Base-by-base conservation (phyloP, 2,888 invertebrate species). In the Auanema sp. region DNA sequence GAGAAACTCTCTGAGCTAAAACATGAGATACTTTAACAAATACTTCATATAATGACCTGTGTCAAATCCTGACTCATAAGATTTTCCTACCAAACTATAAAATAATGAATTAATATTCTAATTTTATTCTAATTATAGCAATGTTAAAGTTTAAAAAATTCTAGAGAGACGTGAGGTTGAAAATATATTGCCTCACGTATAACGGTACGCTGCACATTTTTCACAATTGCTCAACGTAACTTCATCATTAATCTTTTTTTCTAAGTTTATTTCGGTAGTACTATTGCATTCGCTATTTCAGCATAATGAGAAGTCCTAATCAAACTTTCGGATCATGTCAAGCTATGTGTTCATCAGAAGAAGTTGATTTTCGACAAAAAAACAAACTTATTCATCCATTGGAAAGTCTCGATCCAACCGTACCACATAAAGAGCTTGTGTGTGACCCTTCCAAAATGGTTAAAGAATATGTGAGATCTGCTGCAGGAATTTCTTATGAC, bases 1-100 rank as follows among this genome's bases (percentile, higher is more conserved):
- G 50, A 82, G 67, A 49, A 81, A 81, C 60, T 81, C 81, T 43
- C 75, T 69, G 12, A 81, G 65, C 79, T 81, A 65, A 67, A 75
- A 68, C 47, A 47, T 3, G 21, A 47, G 10, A 47, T 47, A 47
- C 47, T 47, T 47, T 5, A 18, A 47, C 16, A 3, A 47, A 47
- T 5, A 3, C 16, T 5, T 3, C 3, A 47, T 47, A 47, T 16
- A 47, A 5, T 3, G 10, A 47, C 16, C 21, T 47, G 33, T 33
- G 33, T 33, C 33, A 33, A 33, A 33, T 33, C 33, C 33, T 33
- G 33, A 33, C 33, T 33, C 33, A 33, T 33, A 33, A 33, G 33
- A 33, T 3, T 33, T 33, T 8, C 8, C 33, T 33, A 33, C 33
- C 33, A 33, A 33, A 33, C 33, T 33, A 33, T 33, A 33, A 33